These are phyloP conservation scores for Drosophila sp. DNA, from an alignment of 1,140 invertebrate genomes.

Conservation along the genomic window DNA sequence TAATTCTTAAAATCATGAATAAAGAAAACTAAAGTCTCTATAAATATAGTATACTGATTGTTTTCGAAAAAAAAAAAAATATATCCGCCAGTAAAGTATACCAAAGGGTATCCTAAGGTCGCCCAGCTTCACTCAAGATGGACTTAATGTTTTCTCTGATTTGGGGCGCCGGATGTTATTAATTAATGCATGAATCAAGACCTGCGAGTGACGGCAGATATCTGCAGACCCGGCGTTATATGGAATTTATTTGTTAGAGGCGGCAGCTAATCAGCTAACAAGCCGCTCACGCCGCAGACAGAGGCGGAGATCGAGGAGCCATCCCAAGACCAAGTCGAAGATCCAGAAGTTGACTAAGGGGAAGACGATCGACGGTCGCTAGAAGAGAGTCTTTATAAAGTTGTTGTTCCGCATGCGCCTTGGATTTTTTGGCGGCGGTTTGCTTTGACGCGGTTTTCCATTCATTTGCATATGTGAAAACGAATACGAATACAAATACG, in stretches of 20 bases:
- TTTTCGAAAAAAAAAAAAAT: background rate
- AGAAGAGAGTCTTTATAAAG: slow-evolving; percentile 63
- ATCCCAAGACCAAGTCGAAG: slow-evolving; percentile 4
- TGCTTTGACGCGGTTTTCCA: slow-evolving; percentile 79
- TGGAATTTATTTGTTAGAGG: slow-evolving; percentile 80
- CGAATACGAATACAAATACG: slow-evolving; percentile 3
- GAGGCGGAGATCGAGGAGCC: slow-evolving; percentile 10
- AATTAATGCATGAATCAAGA: slow-evolving; percentile 73
- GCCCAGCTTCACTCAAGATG: background rate
- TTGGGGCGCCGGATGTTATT: slow-evolving; percentile 80
- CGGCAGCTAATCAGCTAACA: slow-evolving; percentile 78
- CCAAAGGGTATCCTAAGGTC: background rate
- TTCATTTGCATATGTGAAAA: slow-evolving; percentile 73
- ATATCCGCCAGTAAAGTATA: too few species aligned
- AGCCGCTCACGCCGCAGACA: slow-evolving; percentile 72
- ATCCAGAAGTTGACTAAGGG: background rate
- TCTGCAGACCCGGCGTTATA: slow-evolving; percentile 68
- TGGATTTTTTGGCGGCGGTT: slow-evolving; percentile 65
- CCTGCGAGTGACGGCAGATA: slow-evolving; percentile 41
- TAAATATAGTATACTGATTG: too few species aligned
- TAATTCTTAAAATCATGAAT: too few species aligned
- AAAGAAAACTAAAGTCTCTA: too few species aligned
- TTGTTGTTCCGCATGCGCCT: slow-evolving; percentile 49
- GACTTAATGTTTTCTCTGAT: slow-evolving; percentile 36
- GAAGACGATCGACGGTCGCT: background rate